These are phyloP conservation scores for Chaetura pelagica DNA, from an alignment of 2,113 vertebrate genomes.

Conservation along the genomic window DNA sequence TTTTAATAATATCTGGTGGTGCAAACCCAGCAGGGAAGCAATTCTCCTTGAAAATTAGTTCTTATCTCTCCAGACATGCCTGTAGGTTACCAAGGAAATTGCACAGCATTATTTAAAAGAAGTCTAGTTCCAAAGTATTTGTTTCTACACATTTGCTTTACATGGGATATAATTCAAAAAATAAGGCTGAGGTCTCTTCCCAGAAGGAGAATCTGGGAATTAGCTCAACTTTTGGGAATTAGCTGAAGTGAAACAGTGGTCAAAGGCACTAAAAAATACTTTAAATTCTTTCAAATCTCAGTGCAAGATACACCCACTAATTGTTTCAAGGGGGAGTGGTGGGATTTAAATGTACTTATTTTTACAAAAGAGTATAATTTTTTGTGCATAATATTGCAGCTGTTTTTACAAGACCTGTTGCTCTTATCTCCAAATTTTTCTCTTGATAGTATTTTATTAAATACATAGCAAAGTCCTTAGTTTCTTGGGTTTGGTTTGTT, in stretches of 20 bases:
- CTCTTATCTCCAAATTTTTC: neutral
- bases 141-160: neutral
- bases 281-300: neutral
- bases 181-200: neutral
- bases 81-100: neutral
- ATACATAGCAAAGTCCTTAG: neutral
- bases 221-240: neutral
- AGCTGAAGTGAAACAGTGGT: neutral
- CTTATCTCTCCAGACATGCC: neutral
- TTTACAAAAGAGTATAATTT: neutral
- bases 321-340: neutral
- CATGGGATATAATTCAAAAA: neutral
- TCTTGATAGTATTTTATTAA: neutral
- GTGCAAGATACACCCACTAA: neutral
- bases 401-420: neutral
- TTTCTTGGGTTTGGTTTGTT: neutral
- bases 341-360: neutral
- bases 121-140: rapidly evolving
- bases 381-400: neutral
- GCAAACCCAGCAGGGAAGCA: neutral
- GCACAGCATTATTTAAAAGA: neutral
- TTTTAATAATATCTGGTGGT: neutral
- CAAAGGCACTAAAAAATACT: neutral
- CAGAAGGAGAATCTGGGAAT: neutral
- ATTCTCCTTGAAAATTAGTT: neutral